phyloP scores from a whole-genome alignment of 2,113 vertebrate genomes.

The Benthochromis sp. region DNA sequence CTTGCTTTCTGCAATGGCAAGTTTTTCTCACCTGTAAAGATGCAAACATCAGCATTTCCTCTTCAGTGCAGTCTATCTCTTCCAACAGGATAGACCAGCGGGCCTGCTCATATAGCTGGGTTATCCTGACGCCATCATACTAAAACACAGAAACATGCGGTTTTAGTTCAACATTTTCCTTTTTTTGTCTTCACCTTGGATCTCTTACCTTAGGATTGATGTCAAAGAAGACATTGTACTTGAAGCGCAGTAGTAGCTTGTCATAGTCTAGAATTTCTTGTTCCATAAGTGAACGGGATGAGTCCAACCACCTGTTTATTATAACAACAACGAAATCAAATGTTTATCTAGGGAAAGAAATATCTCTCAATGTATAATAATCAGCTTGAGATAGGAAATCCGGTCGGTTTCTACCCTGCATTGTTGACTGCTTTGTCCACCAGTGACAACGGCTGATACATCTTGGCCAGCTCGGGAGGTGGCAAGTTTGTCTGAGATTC shows the following conservation, averaged over 20 bases:
- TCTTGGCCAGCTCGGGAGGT: constrained; percentile 76
- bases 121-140: constrained; percentile 94
- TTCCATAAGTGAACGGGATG: constrained; percentile 94
- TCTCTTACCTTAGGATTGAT: constrained; percentile 90
- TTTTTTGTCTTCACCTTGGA: background rate
- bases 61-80: constrained; percentile 96
- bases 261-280: constrained; percentile 87
- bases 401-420: constrained; percentile 75
- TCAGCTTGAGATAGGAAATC: background rate
- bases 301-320: constrained; percentile 88
- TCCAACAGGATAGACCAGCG: constrained; percentile 92
- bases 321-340: background rate
- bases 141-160: constrained; percentile 32
- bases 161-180: background rate
- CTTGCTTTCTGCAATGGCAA: background rate
- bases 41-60: constrained; percentile 97
- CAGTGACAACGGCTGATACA: constrained; percentile 82
- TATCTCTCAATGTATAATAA: background rate
- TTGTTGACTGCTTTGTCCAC: constrained; percentile 87
- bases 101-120: constrained; percentile 94
- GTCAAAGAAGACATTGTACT: constrained; percentile 97
- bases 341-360: background rate
- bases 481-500: constrained; percentile 73
- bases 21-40: constrained; percentile 80
- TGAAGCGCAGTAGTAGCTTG: constrained; percentile 86